Conservation (phyloP, 1,140 invertebrate species). For the Caenorhabditis remanei region DNA sequence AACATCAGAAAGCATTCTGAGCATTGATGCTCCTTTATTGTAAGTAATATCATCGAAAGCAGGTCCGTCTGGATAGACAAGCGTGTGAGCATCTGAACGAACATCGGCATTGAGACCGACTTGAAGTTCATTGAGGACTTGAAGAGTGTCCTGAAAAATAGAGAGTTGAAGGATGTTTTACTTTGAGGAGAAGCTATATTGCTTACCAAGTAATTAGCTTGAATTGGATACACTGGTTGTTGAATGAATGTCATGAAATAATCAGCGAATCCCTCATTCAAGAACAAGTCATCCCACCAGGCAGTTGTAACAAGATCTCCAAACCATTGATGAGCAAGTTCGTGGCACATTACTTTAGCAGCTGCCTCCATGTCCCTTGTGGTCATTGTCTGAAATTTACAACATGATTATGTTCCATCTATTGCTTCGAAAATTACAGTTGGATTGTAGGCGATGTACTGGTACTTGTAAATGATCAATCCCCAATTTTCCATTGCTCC, state of each 20-base stretch:
- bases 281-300: conserved; percentile 80
- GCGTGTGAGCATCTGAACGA: conserved; percentile 54
- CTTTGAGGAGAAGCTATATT: too few species aligned
- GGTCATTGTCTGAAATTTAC: conserved; percentile 59
- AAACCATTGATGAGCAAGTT: conserved; percentile 71
- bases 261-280: conserved; percentile 79
- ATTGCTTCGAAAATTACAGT: conserved; percentile 33
- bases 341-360: conserved; percentile 72
- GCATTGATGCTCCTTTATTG: conserved; percentile 79
- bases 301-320: conserved; percentile 65
- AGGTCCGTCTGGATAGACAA: conserved; percentile 61
- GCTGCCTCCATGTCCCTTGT: conserved; percentile 72
- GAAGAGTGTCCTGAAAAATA: conserved; percentile 50
- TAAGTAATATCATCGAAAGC: conserved; percentile 80
- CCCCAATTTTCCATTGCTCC: conserved; percentile 68
- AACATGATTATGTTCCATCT: neutral
- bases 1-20: conserved; percentile 58
- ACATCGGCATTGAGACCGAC: conserved; percentile 53
- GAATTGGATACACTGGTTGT: conserved; percentile 78
- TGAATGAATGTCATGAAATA: conserved; percentile 79
- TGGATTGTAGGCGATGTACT: conserved; percentile 76
- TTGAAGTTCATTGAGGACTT: conserved; percentile 57
- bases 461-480: conserved; percentile 66
- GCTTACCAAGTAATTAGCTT: conserved; percentile 53
- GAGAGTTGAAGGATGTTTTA: neutral